Conservation (phyloP, 2,888 invertebrate species). For the Ornithoptera alexandrae region DNA sequence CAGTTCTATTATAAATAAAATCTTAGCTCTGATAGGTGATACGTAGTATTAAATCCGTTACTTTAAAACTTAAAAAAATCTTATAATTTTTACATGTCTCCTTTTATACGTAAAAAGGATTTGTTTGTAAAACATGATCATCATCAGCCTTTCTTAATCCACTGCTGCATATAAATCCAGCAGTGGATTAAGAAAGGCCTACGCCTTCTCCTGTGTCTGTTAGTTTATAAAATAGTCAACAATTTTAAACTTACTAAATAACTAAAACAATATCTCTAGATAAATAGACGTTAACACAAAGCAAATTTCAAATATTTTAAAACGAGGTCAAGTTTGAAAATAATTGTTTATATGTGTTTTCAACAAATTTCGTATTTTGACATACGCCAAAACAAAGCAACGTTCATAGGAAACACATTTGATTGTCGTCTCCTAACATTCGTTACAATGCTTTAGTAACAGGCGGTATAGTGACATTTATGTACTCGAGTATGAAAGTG, state of each 20-base stretch:
- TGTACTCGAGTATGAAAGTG: neutral
- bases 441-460: neutral
- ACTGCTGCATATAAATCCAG: too few species aligned
- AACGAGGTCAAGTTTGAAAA: neutral
- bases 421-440: neutral
- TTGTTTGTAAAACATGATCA: too few species aligned
- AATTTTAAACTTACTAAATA: neutral
- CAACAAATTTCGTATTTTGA: neutral
- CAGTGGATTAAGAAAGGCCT: too few species aligned
- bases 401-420: neutral
- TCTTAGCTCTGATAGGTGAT: too few species aligned
- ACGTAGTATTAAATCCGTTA: too few species aligned
- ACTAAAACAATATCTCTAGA: neutral
- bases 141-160: too few species aligned
- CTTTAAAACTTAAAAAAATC: too few species aligned
- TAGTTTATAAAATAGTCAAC: too few species aligned
- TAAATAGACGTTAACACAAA: neutral
- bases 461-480: conserved; percentile 7
- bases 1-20: too few species aligned
- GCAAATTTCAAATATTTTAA: neutral
- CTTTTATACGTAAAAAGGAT: too few species aligned
- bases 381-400: neutral
- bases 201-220: too few species aligned
- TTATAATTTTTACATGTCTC: too few species aligned
- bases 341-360: neutral